Evolutionary conservation across 2,113 vertebrate genomes (phyloP).

Genomic region (Siniperca knerii): DNA sequence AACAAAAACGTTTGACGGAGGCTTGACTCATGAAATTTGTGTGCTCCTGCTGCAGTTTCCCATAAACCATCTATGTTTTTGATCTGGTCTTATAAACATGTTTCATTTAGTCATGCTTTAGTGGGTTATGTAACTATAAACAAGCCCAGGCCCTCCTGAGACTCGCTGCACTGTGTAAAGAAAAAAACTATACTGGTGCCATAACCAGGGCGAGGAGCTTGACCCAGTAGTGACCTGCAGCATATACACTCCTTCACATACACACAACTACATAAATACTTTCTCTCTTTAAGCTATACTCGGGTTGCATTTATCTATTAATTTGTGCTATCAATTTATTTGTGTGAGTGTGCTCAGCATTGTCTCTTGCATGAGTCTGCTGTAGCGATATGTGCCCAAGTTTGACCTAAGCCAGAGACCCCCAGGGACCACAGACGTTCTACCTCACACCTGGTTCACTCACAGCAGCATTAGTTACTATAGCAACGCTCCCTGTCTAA

Average conservation of each 20-base stretch:
- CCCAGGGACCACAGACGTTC: conserved; percentile 29
- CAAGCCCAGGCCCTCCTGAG: no score
- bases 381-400: not conserved
- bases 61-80: not conserved
- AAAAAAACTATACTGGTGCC: no score
- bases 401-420: conserved; percentile 1
- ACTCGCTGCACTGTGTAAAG: no score
- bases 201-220: no score
- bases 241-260: no score
- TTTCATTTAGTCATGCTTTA: conserved; percentile 8
- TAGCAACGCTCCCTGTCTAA: conserved; percentile 59
- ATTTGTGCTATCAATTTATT: not conserved
- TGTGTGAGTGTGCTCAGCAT: not conserved
- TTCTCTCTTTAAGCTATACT: no score
- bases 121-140: conserved; percentile 2
- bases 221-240: no score
- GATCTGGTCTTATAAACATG: not conserved
- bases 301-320: not conserved
- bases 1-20: not conserved
- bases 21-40: not conserved
- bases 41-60: not conserved
- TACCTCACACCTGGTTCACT: conserved; percentile 56
- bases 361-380: not conserved
- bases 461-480: conserved; percentile 58
- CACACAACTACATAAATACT: no score